These are phyloP conservation scores for Cremastinae sp. DNA, from an alignment of 2,888 invertebrate species.

Conservation along the genomic window DNA sequence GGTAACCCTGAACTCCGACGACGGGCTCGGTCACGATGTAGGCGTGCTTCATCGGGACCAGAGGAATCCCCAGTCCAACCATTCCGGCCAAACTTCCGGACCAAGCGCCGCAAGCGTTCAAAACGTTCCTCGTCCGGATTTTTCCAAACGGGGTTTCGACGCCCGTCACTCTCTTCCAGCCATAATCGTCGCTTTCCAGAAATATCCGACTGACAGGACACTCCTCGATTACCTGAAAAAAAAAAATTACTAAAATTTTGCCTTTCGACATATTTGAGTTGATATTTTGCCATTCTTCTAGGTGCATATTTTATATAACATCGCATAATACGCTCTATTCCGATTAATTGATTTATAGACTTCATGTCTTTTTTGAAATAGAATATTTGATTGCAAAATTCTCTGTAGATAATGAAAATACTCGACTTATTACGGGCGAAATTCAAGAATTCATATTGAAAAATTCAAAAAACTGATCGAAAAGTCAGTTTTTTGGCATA, in stretches of 20 bases:
- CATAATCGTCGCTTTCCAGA: conserved; percentile 84
- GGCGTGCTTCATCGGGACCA: conserved; percentile 93
- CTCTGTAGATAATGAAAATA: no score
- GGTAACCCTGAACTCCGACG: conserved; percentile 87
- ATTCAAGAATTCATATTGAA: no score
- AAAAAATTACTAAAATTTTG: conserved; percentile 7
- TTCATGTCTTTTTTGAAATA: no score
- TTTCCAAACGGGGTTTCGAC: conserved; percentile 88
- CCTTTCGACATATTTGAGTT: no score
- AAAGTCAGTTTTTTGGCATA: no score
- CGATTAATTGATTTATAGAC: no score
- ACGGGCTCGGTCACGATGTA: conserved; percentile 92
- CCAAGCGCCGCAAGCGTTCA: conserved; percentile 93
- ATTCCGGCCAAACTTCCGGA: conserved; percentile 87
- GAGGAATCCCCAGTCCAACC: conserved; percentile 87
- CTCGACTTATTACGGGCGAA: no score
- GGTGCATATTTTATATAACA: no score
- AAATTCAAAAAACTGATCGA: no score
- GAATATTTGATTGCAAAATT: no score
- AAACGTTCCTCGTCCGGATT: conserved; percentile 89
- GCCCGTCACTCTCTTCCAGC: conserved; percentile 87
- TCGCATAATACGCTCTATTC: no score
- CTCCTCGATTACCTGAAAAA: conserved; percentile 86
- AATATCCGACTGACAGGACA: conserved; percentile 88
- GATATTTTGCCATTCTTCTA: conserved; percentile 10